These are phyloP conservation scores for Xestia c-nigrum DNA, from an alignment of 2,888 invertebrate genomes.

Conservation along the genomic window DNA sequence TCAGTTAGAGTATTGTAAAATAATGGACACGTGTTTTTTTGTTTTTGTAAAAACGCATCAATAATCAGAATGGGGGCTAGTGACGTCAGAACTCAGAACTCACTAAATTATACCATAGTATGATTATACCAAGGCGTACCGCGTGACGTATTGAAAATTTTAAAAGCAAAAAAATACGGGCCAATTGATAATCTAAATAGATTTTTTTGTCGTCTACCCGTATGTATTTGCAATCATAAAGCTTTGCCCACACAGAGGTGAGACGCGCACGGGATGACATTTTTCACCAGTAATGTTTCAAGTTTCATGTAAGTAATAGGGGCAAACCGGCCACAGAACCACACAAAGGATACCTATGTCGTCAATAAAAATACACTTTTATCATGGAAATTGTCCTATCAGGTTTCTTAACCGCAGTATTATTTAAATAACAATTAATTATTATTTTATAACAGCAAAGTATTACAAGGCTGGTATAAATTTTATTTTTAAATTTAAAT, in stretches of 20 bases:
- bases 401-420: constrained; percentile 23
- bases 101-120: too few relatives aligned
- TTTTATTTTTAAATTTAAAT: too few relatives aligned
- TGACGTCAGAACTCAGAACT: too few relatives aligned
- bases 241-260: background rate
- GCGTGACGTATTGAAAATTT: too few relatives aligned
- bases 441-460: constrained; percentile 25
- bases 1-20: too few relatives aligned
- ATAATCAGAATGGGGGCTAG: too few relatives aligned
- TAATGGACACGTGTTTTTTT: too few relatives aligned
- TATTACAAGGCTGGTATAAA: constrained; percentile 40
- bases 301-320: background rate
- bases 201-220: too few relatives aligned
- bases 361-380: background rate
- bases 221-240: background rate
- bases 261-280: background rate
- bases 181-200: too few relatives aligned
- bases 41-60: too few relatives aligned
- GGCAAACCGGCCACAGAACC: background rate
- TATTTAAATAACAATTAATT: constrained; percentile 27
- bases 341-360: background rate
- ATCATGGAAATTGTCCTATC: background rate
- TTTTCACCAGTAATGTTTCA: background rate
- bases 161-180: too few relatives aligned
- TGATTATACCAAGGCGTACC: too few relatives aligned